phyloP scores from a whole-genome alignment of 2,888 invertebrate species.

The Caenorhabditis auriculariae region DNA sequence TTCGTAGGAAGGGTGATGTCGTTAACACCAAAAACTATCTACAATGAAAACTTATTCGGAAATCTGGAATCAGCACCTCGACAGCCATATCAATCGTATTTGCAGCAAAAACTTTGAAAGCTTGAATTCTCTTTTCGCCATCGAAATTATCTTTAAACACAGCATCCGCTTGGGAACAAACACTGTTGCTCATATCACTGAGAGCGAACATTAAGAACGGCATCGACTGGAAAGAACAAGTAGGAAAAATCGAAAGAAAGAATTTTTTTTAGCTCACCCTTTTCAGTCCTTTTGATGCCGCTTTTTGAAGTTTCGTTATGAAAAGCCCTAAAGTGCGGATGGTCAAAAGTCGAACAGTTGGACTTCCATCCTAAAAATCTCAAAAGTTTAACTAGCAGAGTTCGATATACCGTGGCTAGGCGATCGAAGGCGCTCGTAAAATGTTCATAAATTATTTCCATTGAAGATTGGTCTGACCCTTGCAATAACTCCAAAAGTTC shows the following conservation, averaged over 20 bases:
- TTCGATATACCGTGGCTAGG: conserved; percentile 10
- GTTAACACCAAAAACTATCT: not conserved
- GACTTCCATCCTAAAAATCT: conserved; percentile 33
- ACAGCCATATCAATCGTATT: conserved; percentile 20
- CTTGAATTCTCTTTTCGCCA: conserved; percentile 27
- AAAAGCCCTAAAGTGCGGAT: conserved; percentile 25
- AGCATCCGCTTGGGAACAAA: conserved; percentile 18
- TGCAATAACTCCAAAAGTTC: conserved; percentile 23
- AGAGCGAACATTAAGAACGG: conserved; percentile 31
- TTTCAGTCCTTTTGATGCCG: conserved; percentile 35
- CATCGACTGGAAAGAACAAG: conserved; percentile 15
- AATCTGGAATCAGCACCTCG: conserved; percentile 7
- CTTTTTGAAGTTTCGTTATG: conserved; percentile 33
- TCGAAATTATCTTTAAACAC: conserved; percentile 43
- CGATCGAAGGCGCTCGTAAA: conserved; percentile 23
- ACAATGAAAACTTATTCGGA: not conserved
- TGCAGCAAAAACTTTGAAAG: conserved; percentile 20
- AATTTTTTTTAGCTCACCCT: conserved; percentile 13
- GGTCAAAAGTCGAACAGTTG: conserved; percentile 34
- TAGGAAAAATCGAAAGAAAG: not conserved
- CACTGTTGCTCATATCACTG: conserved; percentile 23
- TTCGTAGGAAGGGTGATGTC: not conserved
- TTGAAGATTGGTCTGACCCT: conserved; percentile 6
- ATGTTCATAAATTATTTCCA: conserved; percentile 20
- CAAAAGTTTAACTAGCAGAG: not conserved